Conservation (phyloP, 2,888 invertebrate genomes). For the Amphipoea oculea region DNA sequence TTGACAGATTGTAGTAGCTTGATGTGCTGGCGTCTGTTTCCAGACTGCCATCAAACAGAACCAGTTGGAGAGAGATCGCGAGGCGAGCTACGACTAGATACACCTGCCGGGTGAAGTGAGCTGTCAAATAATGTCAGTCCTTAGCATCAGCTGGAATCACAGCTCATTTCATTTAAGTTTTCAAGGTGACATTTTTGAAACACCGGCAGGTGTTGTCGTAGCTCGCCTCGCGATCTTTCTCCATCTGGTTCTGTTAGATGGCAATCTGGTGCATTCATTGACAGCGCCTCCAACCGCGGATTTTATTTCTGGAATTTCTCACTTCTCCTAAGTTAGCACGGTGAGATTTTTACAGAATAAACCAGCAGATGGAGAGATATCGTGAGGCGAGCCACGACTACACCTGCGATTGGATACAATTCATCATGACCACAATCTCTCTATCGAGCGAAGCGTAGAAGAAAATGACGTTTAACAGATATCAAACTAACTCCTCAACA, state of each 20-base stretch:
- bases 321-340: no score
- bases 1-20: no score
- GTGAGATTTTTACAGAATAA: background rate
- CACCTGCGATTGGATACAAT: background rate
- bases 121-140: background rate
- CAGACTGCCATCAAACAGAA: background rate
- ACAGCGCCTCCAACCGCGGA: background rate
- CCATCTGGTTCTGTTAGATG: background rate
- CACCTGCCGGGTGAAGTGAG: background rate
- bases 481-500: background rate
- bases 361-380: background rate
- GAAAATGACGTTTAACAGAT: background rate
- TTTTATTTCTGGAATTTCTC: background rate
- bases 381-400: no score
- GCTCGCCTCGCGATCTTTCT: background rate
- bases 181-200: background rate
- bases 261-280: background rate
- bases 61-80: background rate
- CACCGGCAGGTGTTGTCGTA: no score
- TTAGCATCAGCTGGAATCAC: background rate
- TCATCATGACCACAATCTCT: background rate
- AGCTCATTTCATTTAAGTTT: background rate
- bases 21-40: no score
- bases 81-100: no score
- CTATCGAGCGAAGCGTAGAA: background rate